A percentile compares a stretch with the other conserved stretches of the same genome.
Evolutionary conservation across 1,140 invertebrate species (phyloP).

Genomic region (Liolophura sinensis): DNA sequence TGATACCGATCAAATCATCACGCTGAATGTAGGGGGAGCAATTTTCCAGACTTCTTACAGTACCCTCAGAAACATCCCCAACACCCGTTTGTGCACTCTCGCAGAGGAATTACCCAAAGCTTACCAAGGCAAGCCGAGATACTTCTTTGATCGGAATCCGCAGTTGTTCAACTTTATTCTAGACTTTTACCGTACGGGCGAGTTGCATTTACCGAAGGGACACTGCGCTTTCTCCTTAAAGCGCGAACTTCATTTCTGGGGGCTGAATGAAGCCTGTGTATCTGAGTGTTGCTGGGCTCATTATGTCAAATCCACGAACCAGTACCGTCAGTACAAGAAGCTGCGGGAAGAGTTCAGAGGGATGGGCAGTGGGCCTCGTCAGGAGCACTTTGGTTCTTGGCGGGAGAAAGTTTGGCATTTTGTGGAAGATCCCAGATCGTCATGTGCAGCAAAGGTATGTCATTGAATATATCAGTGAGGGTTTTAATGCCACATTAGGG

Average conservation of each 20-base stretch:
- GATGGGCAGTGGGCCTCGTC: too few species aligned
- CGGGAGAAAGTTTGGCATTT: constrained; percentile 39
- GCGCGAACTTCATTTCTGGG: constrained; percentile 28
- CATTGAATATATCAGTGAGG: too few species aligned
- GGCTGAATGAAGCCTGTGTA: constrained; percentile 9
- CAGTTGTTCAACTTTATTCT: constrained; percentile 25
- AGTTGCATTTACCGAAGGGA: constrained; percentile 26
- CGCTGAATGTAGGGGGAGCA: constrained; percentile 19
- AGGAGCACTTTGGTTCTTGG: too few species aligned
- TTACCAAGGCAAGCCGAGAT: constrained; percentile 15
- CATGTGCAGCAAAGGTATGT: constrained; percentile 44
- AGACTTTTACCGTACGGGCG: constrained; percentile 29
- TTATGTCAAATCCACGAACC: too few species aligned
- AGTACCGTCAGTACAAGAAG: too few species aligned
- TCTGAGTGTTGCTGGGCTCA: constrained; percentile 3
- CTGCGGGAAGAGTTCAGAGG: too few species aligned
- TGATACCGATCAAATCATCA: neutral
- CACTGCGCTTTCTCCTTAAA: constrained; percentile 25
- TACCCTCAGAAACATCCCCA: constrained; percentile 22
- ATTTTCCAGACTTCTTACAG: constrained; percentile 15
- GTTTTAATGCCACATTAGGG: too few species aligned
- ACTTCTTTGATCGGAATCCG: constrained; percentile 32
- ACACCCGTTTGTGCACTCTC: constrained; percentile 16
- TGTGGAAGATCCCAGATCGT: constrained; percentile 51
- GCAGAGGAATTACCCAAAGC: constrained; percentile 6